These are phyloP conservation scores for Hoplodrina blanda DNA, from an alignment of 2,888 invertebrate genomes.

Conservation along the genomic window DNA sequence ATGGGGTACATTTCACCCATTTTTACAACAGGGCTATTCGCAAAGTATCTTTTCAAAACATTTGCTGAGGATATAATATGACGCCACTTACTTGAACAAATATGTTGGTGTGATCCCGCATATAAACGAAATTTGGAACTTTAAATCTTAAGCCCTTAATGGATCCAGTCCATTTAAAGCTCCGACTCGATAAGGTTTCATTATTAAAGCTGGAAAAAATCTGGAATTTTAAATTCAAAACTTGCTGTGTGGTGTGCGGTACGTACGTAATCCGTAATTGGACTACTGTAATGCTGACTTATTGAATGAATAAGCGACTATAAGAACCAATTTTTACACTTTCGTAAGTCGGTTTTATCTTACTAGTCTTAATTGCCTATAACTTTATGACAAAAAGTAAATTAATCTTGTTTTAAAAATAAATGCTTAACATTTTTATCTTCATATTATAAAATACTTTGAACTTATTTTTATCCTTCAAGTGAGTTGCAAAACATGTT, in stretches of 20 bases:
- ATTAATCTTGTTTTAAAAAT: no score
- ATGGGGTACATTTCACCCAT: conserved; percentile 24
- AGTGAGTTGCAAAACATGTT: conserved; percentile 40
- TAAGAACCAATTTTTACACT: no score
- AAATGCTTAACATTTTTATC: no score
- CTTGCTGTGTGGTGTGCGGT: neutral
- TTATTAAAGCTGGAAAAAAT: conserved; percentile 29
- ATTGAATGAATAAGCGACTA: no score
- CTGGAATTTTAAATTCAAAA: neutral
- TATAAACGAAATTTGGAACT: conserved; percentile 73
- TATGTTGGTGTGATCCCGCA: conserved; percentile 77
- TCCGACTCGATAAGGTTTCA: conserved; percentile 47
- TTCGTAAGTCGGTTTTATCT: no score
- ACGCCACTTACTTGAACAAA: conserved; percentile 69
- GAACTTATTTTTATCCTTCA: neutral
- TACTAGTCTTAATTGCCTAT: no score
- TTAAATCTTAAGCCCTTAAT: conserved; percentile 77
- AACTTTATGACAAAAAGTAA: no score
- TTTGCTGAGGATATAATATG: conserved; percentile 55
- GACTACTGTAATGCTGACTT: no score
- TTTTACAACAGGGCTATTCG: conserved; percentile 34
- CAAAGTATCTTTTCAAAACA: conserved; percentile 38
- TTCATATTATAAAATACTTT: neutral
- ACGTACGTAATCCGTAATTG: no score
- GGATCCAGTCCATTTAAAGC: conserved; percentile 71